Evolutionary conservation across 2,888 invertebrate species (phyloP), one percentile per base, ranked within the genome.

Genomic region (Hirtodrosophila duncani): DNA sequence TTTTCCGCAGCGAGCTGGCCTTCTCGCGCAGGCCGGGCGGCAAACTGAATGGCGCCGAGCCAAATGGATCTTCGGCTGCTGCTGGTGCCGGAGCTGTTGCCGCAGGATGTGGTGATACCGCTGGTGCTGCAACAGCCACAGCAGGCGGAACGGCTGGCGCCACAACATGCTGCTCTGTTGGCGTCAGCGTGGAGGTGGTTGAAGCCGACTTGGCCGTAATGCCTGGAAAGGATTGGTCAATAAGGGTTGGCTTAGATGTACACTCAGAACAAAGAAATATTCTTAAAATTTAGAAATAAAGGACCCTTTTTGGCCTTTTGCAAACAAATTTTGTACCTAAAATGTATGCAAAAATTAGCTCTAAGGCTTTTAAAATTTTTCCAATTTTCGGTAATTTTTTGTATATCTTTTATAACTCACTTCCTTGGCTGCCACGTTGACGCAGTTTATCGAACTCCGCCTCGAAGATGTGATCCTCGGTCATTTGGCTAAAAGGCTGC

Each of bases 361-460:
- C n/a, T n/a, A n/a, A n/a, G n/a, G n/a, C n/a, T n/a, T n/a, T n/a
- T n/a, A n/a, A n/a, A 14, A 18, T 41, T 16, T 16, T 16, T 3
- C 16, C 3, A 13, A 4, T 33, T 3, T n/a, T 7, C 1, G 9
- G 17, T n/a, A 10, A 14, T 8, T 20, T 33, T 10, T 17, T 6
- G 4, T 20, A 9, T 2, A 26, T 7, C 7, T 14, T 7, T 2
- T 16, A n/a, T 5, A 23, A 69, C 91, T 89, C 88, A 91, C 94
- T 94, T 84, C 92, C 92, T 85, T 92, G 92, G 77, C 87, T 87
- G 24, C 93, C 93, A 63, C 93, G 92, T 71, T 92, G 89, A 67
- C 94, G 88, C 71, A 94, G 92, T 86, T 92, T 92, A 84, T 94
- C 94, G 84, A 94, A 94, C 86, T 94, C 94, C 26, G 92, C 92